These are phyloP conservation scores for Drosophila bocki DNA, from an alignment of 1,140 invertebrate species.

Conservation along the genomic window DNA sequence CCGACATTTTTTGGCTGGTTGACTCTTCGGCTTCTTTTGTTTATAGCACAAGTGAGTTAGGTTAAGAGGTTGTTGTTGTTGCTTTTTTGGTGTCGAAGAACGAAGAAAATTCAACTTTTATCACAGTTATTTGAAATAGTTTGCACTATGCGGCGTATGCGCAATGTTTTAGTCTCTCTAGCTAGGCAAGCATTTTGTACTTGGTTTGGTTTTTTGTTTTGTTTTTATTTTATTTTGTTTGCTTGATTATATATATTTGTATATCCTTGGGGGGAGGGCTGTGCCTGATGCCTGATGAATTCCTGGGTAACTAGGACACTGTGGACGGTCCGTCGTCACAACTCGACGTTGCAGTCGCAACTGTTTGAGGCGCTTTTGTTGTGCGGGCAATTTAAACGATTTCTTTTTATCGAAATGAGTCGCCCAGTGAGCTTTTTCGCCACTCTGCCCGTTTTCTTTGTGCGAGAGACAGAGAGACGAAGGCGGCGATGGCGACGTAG, in stretches of 20 bases:
- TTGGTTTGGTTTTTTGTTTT: slow-evolving; percentile 17
- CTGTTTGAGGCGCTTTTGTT: slow-evolving; percentile 74
- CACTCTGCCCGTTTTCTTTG: slow-evolving; percentile 57
- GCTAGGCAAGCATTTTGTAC: slow-evolving; percentile 71
- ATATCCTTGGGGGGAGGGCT: slow-evolving; percentile 28
- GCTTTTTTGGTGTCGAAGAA: slow-evolving; percentile 38
- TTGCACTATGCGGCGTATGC: slow-evolving; percentile 71
- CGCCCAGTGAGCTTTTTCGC: slow-evolving; percentile 56
- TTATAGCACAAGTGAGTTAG: slow-evolving; percentile 13
- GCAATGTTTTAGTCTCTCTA: slow-evolving; percentile 41
- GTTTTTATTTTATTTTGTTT: slow-evolving; percentile 22
- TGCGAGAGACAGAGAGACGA: slow-evolving; percentile 32
- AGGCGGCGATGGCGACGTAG: not conserved
- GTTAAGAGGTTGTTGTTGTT: slow-evolving; percentile 16
- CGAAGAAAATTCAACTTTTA: slow-evolving; percentile 58
- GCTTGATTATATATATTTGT: slow-evolving; percentile 5
- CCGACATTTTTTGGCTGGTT: slow-evolving; percentile 55
- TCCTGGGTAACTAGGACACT: slow-evolving; percentile 46
- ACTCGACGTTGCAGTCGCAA: slow-evolving; percentile 75
- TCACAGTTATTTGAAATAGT: slow-evolving; percentile 60
- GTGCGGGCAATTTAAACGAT: slow-evolving; percentile 82
- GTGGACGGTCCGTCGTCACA: slow-evolving; percentile 63
- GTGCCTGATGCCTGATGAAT: slow-evolving; percentile 1
- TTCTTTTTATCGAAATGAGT: slow-evolving; percentile 77
- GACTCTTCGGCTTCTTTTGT: slow-evolving; percentile 11